Base-by-base conservation (phyloP, 2,113 vertebrate species). In the Megatriorchis doriae region DNA sequence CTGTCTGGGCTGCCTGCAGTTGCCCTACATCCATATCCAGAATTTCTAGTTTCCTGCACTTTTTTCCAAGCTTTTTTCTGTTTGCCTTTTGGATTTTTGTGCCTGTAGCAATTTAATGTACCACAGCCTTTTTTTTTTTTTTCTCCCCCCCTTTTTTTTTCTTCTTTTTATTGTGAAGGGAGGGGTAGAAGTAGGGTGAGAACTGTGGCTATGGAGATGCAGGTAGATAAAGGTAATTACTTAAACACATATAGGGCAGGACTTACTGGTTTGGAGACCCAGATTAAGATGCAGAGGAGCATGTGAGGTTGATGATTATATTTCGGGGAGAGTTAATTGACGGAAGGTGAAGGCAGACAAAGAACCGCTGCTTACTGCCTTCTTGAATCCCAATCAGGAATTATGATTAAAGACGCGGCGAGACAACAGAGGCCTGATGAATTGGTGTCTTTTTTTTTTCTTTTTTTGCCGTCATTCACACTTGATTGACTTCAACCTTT, bases 401-500 rank as follows among this genome's bases (percentile, higher is more conserved):
- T 99, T 99, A 99, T 99, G 98, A 98, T 98, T 99, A 99, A 99
- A 99, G 98, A 98, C 98, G 87, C 92, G 91, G 97, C 96, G 97
- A 98, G 98, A 99, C 99, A 99, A 99, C 98, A 99, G 98, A 98
- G 97, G 98, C 98, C 98, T 98, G 98, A 98, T 98, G 98, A 98
- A 98, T 98, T 99, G 98, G 98, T 98, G 98, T 97, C 97, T 98
- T 98, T 98, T 98, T 98, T 97, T 97, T 97, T 97, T 93, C 94
- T 94, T 97, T 98, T 98, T 98, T 98, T 98, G 98, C 98, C 98
- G 98, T 99, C 98, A 98, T 99, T 99, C 98, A 99, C 98, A 98
- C 98, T 98, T 99, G 98, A 99, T 98, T 98, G 98, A 98, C 98
- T 99, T 98, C 98, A 99, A 98, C 98, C 98, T 99, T 99, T 99